Evolutionary conservation across 1,140 invertebrate species (phyloP).

Genomic region (Panulirus ornatus): DNA sequence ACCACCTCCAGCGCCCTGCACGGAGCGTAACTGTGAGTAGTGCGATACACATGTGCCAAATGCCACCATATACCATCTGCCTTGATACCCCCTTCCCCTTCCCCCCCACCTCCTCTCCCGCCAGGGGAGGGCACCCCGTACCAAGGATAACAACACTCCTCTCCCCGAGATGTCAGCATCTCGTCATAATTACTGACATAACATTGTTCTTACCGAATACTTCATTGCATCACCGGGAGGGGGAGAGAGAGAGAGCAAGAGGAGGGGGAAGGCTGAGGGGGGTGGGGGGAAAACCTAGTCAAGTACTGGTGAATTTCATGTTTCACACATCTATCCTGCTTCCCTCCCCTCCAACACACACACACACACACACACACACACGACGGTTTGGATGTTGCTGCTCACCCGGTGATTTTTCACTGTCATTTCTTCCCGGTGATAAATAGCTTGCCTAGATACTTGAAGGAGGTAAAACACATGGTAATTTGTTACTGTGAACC

Average conservation of each 20-base stretch:
- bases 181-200: no score
- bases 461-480: slow-evolving; percentile 8
- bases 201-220: no score
- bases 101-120: no score
- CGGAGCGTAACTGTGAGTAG: slow-evolving; percentile 45
- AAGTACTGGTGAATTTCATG: no score
- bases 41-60: slow-evolving; percentile 70
- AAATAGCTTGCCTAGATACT: not conserved
- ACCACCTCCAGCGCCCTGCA: slow-evolving; percentile 39
- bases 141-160: slow-evolving; percentile 15
- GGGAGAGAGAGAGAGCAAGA: no score
- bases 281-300: no score
- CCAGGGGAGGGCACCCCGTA: no score
- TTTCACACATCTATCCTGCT: no score
- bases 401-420: not conserved
- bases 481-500: not conserved
- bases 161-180: no score
- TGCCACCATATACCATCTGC: slow-evolving; percentile 57
- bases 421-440: not conserved
- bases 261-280: no score
- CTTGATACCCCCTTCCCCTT: slow-evolving; percentile 36
- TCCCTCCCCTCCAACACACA: slow-evolving; percentile 2
- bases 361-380: slow-evolving; percentile 49
- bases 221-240: no score
- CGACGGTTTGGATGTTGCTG: no score